Evolutionary conservation across 1,140 invertebrate genomes (phyloP).

Genomic region (Cyphomyrmex costatus): DNA sequence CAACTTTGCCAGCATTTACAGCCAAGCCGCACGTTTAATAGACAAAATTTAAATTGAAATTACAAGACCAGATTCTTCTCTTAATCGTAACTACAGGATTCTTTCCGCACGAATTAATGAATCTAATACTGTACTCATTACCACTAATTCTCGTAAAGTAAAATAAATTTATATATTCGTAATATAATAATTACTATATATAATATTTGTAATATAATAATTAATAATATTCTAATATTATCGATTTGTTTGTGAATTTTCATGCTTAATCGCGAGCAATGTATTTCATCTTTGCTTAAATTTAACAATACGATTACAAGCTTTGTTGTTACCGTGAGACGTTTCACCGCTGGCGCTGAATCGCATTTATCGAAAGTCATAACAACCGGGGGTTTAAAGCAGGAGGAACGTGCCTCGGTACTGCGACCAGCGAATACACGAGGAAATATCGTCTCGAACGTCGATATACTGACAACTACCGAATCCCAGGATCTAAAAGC

Average conservation of each 20-base stretch:
- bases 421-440: slow-evolving; percentile 30
- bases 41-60: slow-evolving; percentile 38
- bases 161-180: background rate
- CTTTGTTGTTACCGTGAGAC: background rate
- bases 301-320: background rate
- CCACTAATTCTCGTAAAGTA: background rate
- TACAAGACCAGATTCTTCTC: background rate
- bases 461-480: slow-evolving; percentile 39
- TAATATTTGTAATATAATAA: too few species aligned
- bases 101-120: background rate
- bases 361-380: slow-evolving; percentile 27
- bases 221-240: background rate
- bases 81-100: background rate
- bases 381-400: slow-evolving; percentile 5
- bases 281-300: background rate
- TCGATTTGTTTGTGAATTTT: background rate
- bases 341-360: too few species aligned
- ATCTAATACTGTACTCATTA: background rate
- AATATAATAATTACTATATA: too few species aligned
- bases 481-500: slow-evolving; percentile 77
- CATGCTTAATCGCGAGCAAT: background rate
- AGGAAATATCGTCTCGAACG: slow-evolving; percentile 31
- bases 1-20: slow-evolving; percentile 5
- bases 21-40: background rate
- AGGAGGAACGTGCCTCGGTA: slow-evolving; percentile 8